These are phyloP conservation scores for Emmelina monodactyla DNA, from an alignment of 2,888 invertebrate genomes.

Conservation along the genomic window DNA sequence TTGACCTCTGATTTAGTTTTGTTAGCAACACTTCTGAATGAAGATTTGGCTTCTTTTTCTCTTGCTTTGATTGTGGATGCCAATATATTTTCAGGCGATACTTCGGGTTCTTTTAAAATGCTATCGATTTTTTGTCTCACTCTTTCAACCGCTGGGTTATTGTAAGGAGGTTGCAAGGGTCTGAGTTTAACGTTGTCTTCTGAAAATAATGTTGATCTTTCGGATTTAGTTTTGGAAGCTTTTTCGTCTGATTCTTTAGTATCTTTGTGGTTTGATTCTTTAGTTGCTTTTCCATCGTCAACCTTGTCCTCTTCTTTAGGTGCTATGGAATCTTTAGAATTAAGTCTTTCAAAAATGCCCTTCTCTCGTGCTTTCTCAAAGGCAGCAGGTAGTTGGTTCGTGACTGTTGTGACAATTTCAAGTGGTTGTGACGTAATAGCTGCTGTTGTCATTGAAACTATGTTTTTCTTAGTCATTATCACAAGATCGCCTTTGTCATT, in stretches of 20 bases:
- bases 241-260: conserved; percentile 35
- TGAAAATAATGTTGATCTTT: conserved; percentile 25
- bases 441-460: conserved; percentile 67
- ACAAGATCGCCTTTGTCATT: conserved; percentile 49
- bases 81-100: conserved; percentile 51
- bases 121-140: conserved; percentile 57
- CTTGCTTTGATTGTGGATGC: conserved; percentile 22
- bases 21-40: conserved; percentile 28
- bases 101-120: conserved; percentile 54
- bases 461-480: conserved; percentile 53
- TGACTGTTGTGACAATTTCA: conserved; percentile 62
- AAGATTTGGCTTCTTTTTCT: conserved; percentile 30
- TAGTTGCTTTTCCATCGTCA: conserved; percentile 18
- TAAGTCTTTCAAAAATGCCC: conserved; percentile 49
- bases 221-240: conserved; percentile 24
- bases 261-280: conserved; percentile 26
- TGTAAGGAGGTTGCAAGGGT: conserved; percentile 50
- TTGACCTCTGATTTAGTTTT: conserved; percentile 33
- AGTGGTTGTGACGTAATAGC: conserved; percentile 65
- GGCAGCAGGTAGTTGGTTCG: conserved; percentile 56
- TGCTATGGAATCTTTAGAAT: conserved; percentile 53
- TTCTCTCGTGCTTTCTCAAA: conserved; percentile 61
- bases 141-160: conserved; percentile 56
- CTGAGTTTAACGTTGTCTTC: conserved; percentile 48
- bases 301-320: conserved; percentile 32